A percentile compares a stretch with the other conserved stretches of the same genome.
Evolutionary conservation across 2,113 vertebrate genomes (phyloP).

Genomic region (Ornithorhynchus anatinus): DNA sequence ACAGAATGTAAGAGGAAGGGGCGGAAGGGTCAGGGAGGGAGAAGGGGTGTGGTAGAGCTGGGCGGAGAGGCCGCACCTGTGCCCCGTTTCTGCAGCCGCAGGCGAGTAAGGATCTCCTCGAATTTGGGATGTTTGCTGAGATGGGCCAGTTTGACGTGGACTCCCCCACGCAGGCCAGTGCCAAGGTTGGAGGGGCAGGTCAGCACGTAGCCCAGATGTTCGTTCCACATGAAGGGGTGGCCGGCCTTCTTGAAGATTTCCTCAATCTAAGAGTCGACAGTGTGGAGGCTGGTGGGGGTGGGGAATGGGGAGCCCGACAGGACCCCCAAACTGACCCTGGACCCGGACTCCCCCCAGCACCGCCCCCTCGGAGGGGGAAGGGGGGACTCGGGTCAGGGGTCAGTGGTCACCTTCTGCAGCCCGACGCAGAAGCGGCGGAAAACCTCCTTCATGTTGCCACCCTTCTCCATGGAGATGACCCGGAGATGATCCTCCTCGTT

Average conservation of each 20-base stretch:
- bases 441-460: conserved; percentile 96
- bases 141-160: conserved; percentile 89
- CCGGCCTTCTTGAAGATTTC: conserved; percentile 91
- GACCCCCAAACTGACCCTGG: background rate
- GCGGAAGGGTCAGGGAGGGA: too few species aligned
- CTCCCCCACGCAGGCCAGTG: conserved; percentile 90
- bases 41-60: too few species aligned
- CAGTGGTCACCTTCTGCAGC: conserved; percentile 80
- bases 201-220: conserved; percentile 91
- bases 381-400: fast-evolving
- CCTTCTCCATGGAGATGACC: conserved; percentile 94
- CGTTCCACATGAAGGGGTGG: conserved; percentile 93
- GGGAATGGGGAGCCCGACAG: background rate
- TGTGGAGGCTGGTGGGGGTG: background rate
- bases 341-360: background rate
- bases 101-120: conserved; percentile 87
- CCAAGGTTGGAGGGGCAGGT: conserved; percentile 96
- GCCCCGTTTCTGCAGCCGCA: conserved; percentile 96
- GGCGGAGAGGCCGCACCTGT: conserved; percentile 74
- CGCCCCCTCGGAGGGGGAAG: background rate
- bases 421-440: conserved; percentile 94
- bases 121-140: conserved; percentile 94
- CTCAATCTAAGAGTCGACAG: conserved; percentile 90
- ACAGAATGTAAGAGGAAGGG: too few species aligned
- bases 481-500: conserved; percentile 95